phyloP scores from a whole-genome alignment of 2,888 invertebrate genomes.

The Uropetala carovei region DNA sequence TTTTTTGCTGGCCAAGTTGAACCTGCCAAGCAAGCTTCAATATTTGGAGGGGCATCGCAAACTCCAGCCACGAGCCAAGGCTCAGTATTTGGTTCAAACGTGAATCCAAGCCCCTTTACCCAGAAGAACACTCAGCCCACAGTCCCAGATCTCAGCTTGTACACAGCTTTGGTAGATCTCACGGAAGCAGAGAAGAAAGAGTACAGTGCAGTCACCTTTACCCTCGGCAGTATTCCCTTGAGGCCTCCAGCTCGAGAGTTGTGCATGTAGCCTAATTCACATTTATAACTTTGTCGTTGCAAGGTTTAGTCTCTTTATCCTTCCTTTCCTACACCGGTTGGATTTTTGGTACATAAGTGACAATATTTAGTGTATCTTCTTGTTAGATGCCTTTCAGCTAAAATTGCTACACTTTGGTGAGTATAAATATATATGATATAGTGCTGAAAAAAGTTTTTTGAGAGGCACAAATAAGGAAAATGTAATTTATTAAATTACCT shows the following conservation, averaged over 20 bases:
- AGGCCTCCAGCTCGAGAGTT: slow-evolving; percentile 18
- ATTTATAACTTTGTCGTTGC: too few relatives aligned
- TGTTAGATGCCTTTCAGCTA: too few relatives aligned
- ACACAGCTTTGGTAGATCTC: slow-evolving; percentile 23
- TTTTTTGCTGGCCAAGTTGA: background rate
- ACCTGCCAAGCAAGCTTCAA: background rate
- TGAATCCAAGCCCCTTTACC: background rate
- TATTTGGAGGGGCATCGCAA: background rate
- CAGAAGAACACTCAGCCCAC: background rate
- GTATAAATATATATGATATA: too few relatives aligned
- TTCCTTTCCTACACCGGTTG: too few relatives aligned
- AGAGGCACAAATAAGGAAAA: too few relatives aligned
- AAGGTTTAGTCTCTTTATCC: too few relatives aligned
- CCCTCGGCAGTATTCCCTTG: slow-evolving; percentile 17
- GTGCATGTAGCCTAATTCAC: background rate
- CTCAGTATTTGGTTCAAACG: background rate
- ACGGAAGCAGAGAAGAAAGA: background rate
- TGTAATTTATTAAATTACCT: too few relatives aligned
- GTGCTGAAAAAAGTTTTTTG: too few relatives aligned
- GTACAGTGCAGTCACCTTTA: slow-evolving; percentile 33
- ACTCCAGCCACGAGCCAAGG: background rate
- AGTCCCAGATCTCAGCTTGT: background rate
- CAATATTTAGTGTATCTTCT: too few relatives aligned
- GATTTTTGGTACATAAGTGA: too few relatives aligned
- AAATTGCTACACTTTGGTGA: too few relatives aligned